Evolutionary conservation across 1,140 invertebrate species (phyloP).

Genomic region (Drosophila pallidifrons): DNA sequence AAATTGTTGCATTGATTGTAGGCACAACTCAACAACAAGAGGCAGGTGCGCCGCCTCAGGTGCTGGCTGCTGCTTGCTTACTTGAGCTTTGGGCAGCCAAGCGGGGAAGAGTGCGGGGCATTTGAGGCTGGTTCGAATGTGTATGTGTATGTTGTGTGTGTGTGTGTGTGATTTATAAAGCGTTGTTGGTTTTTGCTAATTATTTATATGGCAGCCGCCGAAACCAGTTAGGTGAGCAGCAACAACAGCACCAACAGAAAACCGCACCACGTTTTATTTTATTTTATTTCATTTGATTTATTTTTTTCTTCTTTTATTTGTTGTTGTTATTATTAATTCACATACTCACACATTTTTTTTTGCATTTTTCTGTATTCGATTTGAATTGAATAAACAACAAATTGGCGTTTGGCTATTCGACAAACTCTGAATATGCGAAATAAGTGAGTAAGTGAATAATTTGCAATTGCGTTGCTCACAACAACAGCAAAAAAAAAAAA

Average conservation of each 20-base stretch:
- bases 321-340: conserved; percentile 20
- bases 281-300: conserved; percentile 41
- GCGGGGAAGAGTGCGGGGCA: conserved; percentile 1
- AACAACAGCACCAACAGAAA: neutral
- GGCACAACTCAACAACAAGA: conserved; percentile 12
- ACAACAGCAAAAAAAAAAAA: neutral
- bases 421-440: conserved; percentile 14
- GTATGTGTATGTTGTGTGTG: conserved; percentile 15
- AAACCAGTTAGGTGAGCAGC: conserved; percentile 70
- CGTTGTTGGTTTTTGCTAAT: conserved; percentile 62
- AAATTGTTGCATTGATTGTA: conserved; percentile 40
- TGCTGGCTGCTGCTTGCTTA: neutral
- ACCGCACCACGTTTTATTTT: conserved; percentile 44
- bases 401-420: conserved; percentile 35
- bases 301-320: conserved; percentile 12
- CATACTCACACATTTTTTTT: conserved; percentile 4
- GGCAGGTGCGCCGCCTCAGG: conserved; percentile 32
- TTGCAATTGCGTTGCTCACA: conserved; percentile 46
- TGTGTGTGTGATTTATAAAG: conserved; percentile 55
- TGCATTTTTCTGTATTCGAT: conserved; percentile 34
- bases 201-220: conserved; percentile 61
- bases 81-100: neutral
- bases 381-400: conserved; percentile 71
- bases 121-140: conserved; percentile 16
- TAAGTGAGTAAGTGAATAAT: conserved; percentile 33